Conservation (phyloP, 2,113 vertebrate genomes). For the Salminus brasiliensis region DNA sequence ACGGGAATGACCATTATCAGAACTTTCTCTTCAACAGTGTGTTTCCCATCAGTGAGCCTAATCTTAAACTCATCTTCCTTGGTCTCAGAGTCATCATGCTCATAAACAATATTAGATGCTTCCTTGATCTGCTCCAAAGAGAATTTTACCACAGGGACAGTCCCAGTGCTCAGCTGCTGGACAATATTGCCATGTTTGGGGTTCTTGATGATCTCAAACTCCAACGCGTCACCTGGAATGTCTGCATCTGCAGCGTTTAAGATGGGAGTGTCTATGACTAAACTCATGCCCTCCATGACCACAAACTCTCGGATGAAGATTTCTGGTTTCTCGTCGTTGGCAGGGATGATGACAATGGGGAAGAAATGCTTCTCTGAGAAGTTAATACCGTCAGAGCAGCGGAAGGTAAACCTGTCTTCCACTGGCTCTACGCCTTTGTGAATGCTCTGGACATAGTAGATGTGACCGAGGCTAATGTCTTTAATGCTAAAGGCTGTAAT, state of each 20-base stretch:
- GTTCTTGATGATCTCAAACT: slow-evolving; percentile 80
- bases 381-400: slow-evolving; percentile 95
- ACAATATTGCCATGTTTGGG: slow-evolving; percentile 88
- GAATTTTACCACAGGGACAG: slow-evolving; percentile 83
- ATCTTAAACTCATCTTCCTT: slow-evolving; percentile 88
- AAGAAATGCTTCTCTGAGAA: slow-evolving; percentile 89
- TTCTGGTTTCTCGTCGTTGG: slow-evolving; percentile 93
- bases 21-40: slow-evolving; percentile 78
- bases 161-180: slow-evolving; percentile 86
- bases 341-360: slow-evolving; percentile 83
- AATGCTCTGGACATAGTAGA: slow-evolving; percentile 94
- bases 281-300: slow-evolving; percentile 97
- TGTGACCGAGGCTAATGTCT: slow-evolving; percentile 85
- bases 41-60: slow-evolving; percentile 86
- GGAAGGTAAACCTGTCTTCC: slow-evolving; percentile 91
- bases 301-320: slow-evolving; percentile 91
- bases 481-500: slow-evolving; percentile 92
- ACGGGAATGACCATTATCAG: slow-evolving; percentile 88
- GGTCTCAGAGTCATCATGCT: slow-evolving; percentile 93
- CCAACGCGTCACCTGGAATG: slow-evolving; percentile 82
- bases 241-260: slow-evolving; percentile 89
- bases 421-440: slow-evolving; percentile 90
- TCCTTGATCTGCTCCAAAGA: slow-evolving; percentile 88
- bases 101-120: slow-evolving; percentile 90
- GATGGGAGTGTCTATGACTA: slow-evolving; percentile 90